A percentile compares a stretch with the other conserved stretches of the same genome.
These are phyloP conservation scores for Monomorium pharaonis DNA, from an alignment of 1,140 invertebrate genomes.

Conservation along the genomic window DNA sequence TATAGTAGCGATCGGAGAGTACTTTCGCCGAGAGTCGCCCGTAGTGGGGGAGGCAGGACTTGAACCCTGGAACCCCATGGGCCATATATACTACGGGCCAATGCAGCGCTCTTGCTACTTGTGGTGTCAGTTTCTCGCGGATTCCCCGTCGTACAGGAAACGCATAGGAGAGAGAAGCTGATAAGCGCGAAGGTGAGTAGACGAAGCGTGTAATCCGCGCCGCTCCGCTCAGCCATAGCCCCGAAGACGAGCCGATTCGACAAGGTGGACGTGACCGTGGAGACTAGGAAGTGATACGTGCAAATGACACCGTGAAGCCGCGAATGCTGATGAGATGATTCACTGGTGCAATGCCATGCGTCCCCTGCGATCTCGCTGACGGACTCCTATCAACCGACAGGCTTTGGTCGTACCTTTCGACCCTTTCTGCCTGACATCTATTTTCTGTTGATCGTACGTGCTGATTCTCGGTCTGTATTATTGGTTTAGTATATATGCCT, in stretches of 20 bases:
- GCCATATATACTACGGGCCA: slow-evolving; percentile 78
- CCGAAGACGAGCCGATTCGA: background rate
- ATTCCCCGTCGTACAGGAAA: slow-evolving; percentile 68
- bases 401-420: background rate
- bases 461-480: background rate
- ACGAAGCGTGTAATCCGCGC: background rate
- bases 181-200: slow-evolving; percentile 62
- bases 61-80: slow-evolving; percentile 78
- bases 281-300: slow-evolving; percentile 37
- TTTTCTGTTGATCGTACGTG: background rate
- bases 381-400: background rate
- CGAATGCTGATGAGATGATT: slow-evolving; percentile 58
- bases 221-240: background rate
- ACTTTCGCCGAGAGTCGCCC: slow-evolving; percentile 79
- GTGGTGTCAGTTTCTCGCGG: slow-evolving; percentile 76
- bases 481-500: background rate
- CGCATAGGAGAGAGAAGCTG: slow-evolving; percentile 23
- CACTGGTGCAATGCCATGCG: slow-evolving; percentile 26
- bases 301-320: background rate
- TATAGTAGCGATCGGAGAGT: slow-evolving; percentile 75
- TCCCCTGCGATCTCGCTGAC: background rate
- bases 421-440: background rate
- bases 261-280: slow-evolving; percentile 18
- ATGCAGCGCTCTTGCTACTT: slow-evolving; percentile 78
- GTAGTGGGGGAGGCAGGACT: slow-evolving; percentile 82